Evolutionary conservation across 2,888 invertebrate genomes (phyloP).

Genomic region (Rapana venosa): DNA sequence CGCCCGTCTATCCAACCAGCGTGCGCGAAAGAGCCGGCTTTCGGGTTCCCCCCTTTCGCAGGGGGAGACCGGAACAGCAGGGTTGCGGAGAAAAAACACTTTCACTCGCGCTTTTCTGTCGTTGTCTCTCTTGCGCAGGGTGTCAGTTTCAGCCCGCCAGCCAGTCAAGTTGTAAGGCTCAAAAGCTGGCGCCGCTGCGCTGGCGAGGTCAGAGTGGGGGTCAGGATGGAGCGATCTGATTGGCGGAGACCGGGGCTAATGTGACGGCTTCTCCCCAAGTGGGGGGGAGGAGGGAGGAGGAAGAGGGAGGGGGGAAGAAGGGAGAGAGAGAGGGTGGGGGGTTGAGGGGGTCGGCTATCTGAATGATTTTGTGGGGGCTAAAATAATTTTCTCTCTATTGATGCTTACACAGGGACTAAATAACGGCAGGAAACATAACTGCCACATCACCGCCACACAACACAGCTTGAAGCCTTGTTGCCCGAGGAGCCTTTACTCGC

Average conservation of each 20-base stretch:
- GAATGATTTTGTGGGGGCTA: slow-evolving; percentile 53
- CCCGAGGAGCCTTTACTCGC: too few relatives aligned
- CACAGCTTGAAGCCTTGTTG: slow-evolving; percentile 32
- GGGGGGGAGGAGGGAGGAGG: background rate
- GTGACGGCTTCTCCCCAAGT: slow-evolving; percentile 22
- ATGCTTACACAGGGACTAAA: slow-evolving; percentile 49
- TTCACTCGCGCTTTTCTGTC: background rate
- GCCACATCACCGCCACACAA: slow-evolving; percentile 36
- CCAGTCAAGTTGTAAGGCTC: slow-evolving; percentile 21
- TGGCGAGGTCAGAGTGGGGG: slow-evolving; percentile 36
- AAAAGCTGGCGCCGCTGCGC: background rate
- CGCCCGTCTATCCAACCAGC: slow-evolving; percentile 10
- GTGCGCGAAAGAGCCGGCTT: background rate
- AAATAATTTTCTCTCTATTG: slow-evolving; percentile 53
- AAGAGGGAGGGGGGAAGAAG: background rate
- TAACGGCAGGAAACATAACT: slow-evolving; percentile 41
- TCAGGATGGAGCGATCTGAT: slow-evolving; percentile 22
- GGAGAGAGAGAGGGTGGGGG: background rate
- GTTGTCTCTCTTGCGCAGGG: background rate
- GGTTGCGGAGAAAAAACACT: background rate
- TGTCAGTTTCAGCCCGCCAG: background rate
- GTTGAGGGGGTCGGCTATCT: slow-evolving; percentile 21
- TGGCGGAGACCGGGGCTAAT: slow-evolving; percentile 35
- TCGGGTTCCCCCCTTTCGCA: background rate
- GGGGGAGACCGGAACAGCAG: background rate